phyloP scores from a whole-genome alignment of 2,113 vertebrate species.

The Syngnathoides biaculeatus region DNA sequence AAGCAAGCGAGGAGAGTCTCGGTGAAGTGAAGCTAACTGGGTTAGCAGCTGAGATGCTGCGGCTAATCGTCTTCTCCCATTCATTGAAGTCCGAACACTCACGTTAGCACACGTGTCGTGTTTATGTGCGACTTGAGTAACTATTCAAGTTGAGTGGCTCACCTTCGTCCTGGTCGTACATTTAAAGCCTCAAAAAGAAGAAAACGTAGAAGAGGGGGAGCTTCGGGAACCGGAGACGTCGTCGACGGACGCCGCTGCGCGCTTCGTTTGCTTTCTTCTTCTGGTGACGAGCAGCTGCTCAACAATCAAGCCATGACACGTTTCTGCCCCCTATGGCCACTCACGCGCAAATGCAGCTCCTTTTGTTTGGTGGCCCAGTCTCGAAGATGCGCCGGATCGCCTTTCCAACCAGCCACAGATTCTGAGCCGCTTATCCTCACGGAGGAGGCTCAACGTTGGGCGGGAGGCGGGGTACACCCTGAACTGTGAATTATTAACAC shows the following conservation, averaged over 20 bases:
- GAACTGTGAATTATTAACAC: too few species aligned
- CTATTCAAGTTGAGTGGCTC: background rate
- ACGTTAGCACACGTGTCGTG: background rate
- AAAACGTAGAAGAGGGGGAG: background rate
- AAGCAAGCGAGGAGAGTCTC: background rate
- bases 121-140: background rate
- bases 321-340: background rate
- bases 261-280: background rate
- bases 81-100: too few species aligned
- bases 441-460: too few species aligned
- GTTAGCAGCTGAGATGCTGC: background rate
- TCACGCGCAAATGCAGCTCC: background rate
- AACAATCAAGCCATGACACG: background rate
- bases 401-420: too few species aligned
- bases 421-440: too few species aligned
- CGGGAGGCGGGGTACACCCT: too few species aligned
- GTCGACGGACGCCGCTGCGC: background rate
- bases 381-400: too few species aligned
- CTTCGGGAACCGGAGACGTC: background rate
- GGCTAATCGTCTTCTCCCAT: background rate
- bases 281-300: background rate
- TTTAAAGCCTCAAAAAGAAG: slow-evolving; percentile 20
- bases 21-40: background rate
- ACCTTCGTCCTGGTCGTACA: slow-evolving; percentile 82
- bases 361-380: too few species aligned